Conservation (phyloP, 2,797 vertebrate species). For the Lacerta agilis region DNA sequence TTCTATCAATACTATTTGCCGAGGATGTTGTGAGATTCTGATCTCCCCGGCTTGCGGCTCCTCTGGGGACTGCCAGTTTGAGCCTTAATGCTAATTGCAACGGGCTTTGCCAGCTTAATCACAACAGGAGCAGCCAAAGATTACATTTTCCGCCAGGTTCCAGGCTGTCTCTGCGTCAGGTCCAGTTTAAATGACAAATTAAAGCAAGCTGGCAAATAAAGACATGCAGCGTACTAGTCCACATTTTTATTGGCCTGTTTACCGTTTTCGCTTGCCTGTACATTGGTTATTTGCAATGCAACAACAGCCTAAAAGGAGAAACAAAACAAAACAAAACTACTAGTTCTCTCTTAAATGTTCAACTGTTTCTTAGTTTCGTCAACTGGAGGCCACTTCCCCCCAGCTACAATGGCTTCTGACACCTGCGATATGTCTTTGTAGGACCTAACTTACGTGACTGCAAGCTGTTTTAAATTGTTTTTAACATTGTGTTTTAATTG, state of each 20-base stretch:
- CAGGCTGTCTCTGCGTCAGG: not conserved
- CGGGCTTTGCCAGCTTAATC: fast-evolving
- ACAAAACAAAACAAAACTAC: too few species aligned
- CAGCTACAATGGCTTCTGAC: too few species aligned
- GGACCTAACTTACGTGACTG: too few species aligned
- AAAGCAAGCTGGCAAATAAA: not conserved
- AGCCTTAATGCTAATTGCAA: not conserved
- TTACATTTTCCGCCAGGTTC: not conserved
- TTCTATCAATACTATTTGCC: not conserved
- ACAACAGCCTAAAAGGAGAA: not conserved
- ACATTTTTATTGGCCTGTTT: not conserved
- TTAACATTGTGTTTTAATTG: too few species aligned
- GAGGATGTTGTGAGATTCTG: not conserved
- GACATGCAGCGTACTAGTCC: not conserved
- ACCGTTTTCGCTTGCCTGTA: not conserved
- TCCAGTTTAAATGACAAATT: not conserved
- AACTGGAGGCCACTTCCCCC: too few species aligned
- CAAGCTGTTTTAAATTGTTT: too few species aligned
- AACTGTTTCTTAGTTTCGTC: too few species aligned
- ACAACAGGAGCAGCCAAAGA: fast-evolving
- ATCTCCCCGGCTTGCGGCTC: not conserved
- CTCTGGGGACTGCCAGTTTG: not conserved
- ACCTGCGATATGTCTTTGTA: too few species aligned
- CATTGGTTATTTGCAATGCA: not conserved
- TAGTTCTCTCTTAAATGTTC: too few species aligned